Evolutionary conservation across 2,797 vertebrate genomes (phyloP).

Genomic region (Nannoperca australis): DNA sequence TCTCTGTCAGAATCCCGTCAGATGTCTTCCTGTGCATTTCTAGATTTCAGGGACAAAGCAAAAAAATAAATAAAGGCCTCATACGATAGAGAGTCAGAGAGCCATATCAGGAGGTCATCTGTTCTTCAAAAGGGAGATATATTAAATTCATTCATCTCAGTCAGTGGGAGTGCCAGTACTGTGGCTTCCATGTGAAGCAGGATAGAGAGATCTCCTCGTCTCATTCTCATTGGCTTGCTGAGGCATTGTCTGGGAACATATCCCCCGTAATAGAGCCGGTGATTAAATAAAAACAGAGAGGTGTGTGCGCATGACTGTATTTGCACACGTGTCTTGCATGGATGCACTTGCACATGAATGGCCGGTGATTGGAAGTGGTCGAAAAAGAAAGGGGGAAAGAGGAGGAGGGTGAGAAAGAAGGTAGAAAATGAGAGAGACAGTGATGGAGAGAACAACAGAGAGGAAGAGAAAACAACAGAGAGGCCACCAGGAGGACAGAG

Average conservation of each 20-base stretch:
- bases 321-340: conserved; percentile 36
- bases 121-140: conserved; percentile 80
- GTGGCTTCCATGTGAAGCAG: conserved; percentile 76
- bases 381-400: neutral
- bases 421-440: conserved; percentile 19
- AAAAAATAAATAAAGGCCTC: conserved; percentile 54
- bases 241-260: conserved; percentile 80
- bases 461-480: conserved; percentile 32
- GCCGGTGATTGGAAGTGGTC: conserved; percentile 38
- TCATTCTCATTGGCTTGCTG: conserved; percentile 58
- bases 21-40: conserved; percentile 67
- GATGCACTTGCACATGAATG: conserved; percentile 36
- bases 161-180: conserved; percentile 72
- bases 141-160: conserved; percentile 84
- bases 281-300: conserved; percentile 81
- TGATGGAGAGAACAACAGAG: conserved; percentile 41
- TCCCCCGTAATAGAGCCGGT: conserved; percentile 78
- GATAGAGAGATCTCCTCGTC: conserved; percentile 73
- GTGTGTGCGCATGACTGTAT: conserved; percentile 42
- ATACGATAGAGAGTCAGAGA: conserved; percentile 67
- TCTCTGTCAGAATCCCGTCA: conserved; percentile 73
- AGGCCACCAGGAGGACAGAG: conserved; percentile 75
- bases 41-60: conserved; percentile 55
- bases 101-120: conserved; percentile 81
- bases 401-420: conserved; percentile 12